Evolutionary conservation across 2,888 invertebrate species (phyloP).

Genomic region (Drosophila neutralis): DNA sequence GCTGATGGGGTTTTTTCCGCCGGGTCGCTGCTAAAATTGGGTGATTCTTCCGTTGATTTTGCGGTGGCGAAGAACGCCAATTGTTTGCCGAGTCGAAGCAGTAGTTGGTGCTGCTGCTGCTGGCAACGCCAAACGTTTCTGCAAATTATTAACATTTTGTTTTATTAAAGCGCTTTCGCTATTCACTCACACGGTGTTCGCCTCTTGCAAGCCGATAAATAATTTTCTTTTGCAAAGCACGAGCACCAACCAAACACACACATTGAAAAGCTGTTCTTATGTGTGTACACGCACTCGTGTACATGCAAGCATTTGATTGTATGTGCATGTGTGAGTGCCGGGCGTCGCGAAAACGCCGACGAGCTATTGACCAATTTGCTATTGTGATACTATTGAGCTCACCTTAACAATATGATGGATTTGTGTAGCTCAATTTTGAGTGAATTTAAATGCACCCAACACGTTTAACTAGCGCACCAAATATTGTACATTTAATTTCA

Average conservation of each 20-base stretch:
- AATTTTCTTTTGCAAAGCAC: constrained; percentile 55
- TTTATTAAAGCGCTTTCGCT: constrained; percentile 15
- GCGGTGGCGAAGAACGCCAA: constrained; percentile 32
- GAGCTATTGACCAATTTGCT: constrained; percentile 45
- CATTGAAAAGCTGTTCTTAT: constrained; percentile 5
- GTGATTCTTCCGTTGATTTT: constrained; percentile 33
- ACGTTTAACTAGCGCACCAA: constrained; percentile 7
- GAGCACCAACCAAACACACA: constrained; percentile 51
- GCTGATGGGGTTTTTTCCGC: constrained; percentile 30
- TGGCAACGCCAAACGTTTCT: constrained; percentile 67
- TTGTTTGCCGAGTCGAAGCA: constrained; percentile 52
- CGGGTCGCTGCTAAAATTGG: constrained; percentile 26
- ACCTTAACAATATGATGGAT: constrained; percentile 28
- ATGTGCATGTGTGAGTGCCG: constrained; percentile 52
- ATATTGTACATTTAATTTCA: constrained; percentile 3
- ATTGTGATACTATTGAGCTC: constrained; percentile 15
- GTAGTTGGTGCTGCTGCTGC: constrained; percentile 62
- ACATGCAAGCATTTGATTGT: constrained; percentile 19
- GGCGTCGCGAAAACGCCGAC: constrained; percentile 76
- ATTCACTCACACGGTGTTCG: constrained; percentile 23
- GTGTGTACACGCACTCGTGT: constrained; percentile 3
- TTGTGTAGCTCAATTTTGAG: constrained; percentile 1
- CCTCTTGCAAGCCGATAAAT: constrained; percentile 37
- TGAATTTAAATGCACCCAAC: background rate
- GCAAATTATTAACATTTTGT: constrained; percentile 73